A percentile compares a stretch with the other conserved stretches of the same genome.
Conservation (phyloP, 2,797 vertebrate species). For the Cossypha heuglini region DNA sequence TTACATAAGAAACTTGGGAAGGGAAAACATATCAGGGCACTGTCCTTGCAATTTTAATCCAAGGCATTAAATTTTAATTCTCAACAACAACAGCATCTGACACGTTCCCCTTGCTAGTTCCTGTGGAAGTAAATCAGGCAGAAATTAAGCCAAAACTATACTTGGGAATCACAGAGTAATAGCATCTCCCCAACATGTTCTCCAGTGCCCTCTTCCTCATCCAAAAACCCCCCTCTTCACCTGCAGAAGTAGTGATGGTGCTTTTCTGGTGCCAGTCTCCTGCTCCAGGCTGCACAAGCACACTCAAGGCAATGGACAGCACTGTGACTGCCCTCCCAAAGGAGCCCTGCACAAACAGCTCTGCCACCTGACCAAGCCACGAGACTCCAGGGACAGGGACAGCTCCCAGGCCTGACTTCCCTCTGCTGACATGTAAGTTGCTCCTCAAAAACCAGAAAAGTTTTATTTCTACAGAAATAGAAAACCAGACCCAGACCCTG, state of each 20-base stretch:
- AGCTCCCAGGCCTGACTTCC: background rate
- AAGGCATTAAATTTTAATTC: background rate
- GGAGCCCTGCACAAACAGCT: background rate
- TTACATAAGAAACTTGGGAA: background rate
- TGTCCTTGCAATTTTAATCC: background rate
- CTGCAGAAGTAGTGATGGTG: background rate
- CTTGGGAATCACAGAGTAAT: background rate
- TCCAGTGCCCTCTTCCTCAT: background rate
- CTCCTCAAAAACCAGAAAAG: background rate
- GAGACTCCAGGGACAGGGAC: accelerated
- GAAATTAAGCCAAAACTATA: background rate
- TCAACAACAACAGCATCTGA: background rate
- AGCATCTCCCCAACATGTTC: background rate
- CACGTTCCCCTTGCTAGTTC: background rate
- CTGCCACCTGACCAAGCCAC: background rate
- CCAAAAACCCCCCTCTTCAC: too few relatives aligned
- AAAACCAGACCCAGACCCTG: background rate
- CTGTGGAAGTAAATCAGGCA: background rate
- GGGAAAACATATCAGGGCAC: background rate
- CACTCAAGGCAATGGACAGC: accelerated
- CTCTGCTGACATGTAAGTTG: accelerated
- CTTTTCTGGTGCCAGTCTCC: background rate
- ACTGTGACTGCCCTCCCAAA: accelerated
- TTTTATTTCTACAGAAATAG: background rate
- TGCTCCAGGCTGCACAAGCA: background rate